A percentile compares a stretch with the other conserved stretches of the same genome.
Evolutionary conservation across 2,888 invertebrate genomes (phyloP).

Genomic region (Rhodophaea formosa): DNA sequence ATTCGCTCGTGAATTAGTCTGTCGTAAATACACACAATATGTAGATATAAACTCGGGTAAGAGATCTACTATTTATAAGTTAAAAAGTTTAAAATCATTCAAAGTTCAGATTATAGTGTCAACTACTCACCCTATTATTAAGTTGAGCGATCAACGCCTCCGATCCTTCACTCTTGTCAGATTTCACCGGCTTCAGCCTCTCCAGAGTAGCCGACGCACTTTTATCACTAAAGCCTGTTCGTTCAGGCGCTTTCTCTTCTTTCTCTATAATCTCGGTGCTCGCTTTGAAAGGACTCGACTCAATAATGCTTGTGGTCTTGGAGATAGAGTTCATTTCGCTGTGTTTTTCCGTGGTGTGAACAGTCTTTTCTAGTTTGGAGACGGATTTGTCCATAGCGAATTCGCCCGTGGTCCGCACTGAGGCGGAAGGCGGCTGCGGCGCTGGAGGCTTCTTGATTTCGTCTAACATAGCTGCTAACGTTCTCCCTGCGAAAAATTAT

Average conservation of each 20-base stretch:
- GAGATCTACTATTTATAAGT: no score
- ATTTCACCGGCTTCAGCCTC: conserved; percentile 44
- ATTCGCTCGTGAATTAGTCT: no score
- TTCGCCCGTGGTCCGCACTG: conserved; percentile 37
- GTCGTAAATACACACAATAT: no score
- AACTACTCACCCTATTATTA: conserved; percentile 67
- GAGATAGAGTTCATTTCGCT: conserved; percentile 36
- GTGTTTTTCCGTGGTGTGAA: conserved; percentile 36
- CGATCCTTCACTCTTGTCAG: conserved; percentile 50
- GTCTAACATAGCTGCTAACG: conserved; percentile 65
- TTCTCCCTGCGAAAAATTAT: conserved; percentile 52
- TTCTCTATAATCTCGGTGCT: conserved; percentile 13
- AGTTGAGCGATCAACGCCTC: conserved; percentile 71
- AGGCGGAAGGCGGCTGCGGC: conserved; percentile 48
- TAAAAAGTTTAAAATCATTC: no score
- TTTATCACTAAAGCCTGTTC: conserved; percentile 34
- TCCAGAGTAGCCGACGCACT: conserved; percentile 50
- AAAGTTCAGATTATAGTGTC: no score
- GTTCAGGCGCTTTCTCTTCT: conserved; percentile 38
- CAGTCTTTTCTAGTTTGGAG: conserved; percentile 37
- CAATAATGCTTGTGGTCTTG: conserved; percentile 36
- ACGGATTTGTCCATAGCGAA: conserved; percentile 39
- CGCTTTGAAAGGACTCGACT: conserved; percentile 21
- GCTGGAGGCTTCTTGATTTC: conserved; percentile 65
- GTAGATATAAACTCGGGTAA: no score